Conservation (phyloP, 2,888 invertebrate genomes). For the Lasioglossum vierecki region DNA sequence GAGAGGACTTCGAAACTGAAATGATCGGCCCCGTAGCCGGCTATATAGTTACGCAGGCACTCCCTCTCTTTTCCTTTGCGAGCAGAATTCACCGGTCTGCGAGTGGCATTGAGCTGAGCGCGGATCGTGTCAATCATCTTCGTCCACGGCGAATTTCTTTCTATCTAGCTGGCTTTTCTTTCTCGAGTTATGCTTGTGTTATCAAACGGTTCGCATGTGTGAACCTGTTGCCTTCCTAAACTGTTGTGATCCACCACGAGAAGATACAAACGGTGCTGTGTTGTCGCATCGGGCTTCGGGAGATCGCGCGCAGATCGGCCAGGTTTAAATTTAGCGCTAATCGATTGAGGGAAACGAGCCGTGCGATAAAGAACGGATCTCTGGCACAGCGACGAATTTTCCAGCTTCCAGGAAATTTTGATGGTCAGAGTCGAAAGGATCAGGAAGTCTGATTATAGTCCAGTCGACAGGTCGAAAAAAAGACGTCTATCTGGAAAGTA, state of each 20-base stretch:
- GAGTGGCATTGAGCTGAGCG: conserved; percentile 69
- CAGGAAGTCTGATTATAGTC: background rate
- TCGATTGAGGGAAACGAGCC: background rate
- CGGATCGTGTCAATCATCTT: conserved; percentile 63
- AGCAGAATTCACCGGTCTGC: conserved; percentile 76
- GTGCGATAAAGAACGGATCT: background rate
- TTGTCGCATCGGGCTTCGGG: background rate
- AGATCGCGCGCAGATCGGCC: conserved; percentile 2
- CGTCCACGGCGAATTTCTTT: conserved; percentile 35
- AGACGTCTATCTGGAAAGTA: too few species aligned
- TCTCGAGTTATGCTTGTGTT: background rate
- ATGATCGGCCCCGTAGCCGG: conserved; percentile 75
- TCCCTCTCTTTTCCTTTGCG: conserved; percentile 64
- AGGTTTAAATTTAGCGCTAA: background rate
- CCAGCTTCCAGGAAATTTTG: background rate
- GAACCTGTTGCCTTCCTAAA: background rate
- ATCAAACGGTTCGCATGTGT: background rate
- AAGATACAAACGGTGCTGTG: background rate
- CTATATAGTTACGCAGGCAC: conserved; percentile 80
- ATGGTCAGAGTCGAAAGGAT: background rate
- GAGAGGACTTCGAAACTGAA: conserved; percentile 79
- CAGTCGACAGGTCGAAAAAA: too few species aligned
- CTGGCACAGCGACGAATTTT: background rate
- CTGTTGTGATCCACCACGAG: background rate
- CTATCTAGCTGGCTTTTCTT: background rate